Evolutionary conservation across 2,888 invertebrate species (phyloP), one percentile per base, ranked within the genome.

Genomic region (Clanis bilineata): DNA sequence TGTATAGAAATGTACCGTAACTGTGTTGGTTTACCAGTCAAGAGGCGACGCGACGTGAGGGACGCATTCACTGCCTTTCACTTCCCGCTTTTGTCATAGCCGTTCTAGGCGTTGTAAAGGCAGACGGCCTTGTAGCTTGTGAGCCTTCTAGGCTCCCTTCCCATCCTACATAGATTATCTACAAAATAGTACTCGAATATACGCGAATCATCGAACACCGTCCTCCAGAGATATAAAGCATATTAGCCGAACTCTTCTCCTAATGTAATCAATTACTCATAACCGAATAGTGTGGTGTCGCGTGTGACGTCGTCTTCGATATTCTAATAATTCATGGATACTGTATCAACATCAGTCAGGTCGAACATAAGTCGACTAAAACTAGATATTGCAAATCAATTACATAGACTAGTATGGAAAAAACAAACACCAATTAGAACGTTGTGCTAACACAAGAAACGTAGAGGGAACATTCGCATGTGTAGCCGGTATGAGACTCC

Each of bases 41-140:
- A 74, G 77, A 78, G 79, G 70, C 78, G 79, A 82, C 77, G 77
- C 80, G 78, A 74, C 79, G 83, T 79, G 83, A 85, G 82, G 88
- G 84, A 86, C 88, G 84, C 89, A 88, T 90, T 91, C 90, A 86
- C 90, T 85, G 86, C 92, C 91, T 92, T 92, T 92, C 92, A 92
- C 92, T 92, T 91, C 92, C 92, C 89, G 88, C 88, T 90, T 90
- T 90, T 91, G 89, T 90, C 85, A 83, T 79, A 79, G 79, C 80
- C 85, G 85, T 84, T 86, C 82, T 86, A 84, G 82, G 83, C 86
- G 74, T 77, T 86, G 82, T 86, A 86, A 88, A 87, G 86, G 88
- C 89, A 83, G 85, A 82, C 86, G 90, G 88, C 91, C 91, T 92
- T 91, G 91, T 86, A 74, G 72, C 80, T 81, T 76, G 83, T 80